Evolutionary conservation across 2,888 invertebrate genomes (phyloP), one percentile per base, ranked within the genome.

Genomic region (Sphaerophoria rueppellii): DNA sequence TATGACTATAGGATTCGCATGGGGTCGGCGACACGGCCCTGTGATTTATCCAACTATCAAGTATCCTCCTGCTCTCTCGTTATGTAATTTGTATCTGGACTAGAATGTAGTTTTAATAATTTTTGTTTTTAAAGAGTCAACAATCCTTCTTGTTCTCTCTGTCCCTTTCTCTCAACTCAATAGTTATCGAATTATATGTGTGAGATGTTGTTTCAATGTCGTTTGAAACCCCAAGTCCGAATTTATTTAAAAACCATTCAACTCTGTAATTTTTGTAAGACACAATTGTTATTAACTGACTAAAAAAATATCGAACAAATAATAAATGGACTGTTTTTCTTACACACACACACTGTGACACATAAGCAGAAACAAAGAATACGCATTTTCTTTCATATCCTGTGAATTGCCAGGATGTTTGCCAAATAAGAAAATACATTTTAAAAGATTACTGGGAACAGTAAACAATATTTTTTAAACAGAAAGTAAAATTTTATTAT

Each of bases 1-100:
- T 94, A 93, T 94, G 94, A 94, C 93, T 91, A 90, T 92, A 92
- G 90, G 91, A 90, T 86, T 89, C 88, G 78, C 91, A 91, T 89
- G 89, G 92, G 91, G 91, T 91, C 88, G 88, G 89, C 86, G 90
- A 91, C 77, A 91, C 91, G 88, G 90, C 91, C 90, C 92, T 92
- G 90, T 92, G 91, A 92, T 87, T 85, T 73, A 69, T 73, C 69
- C 70, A 24, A 24, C 24, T 24, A 24, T 24, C 24, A 24, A 81
- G 69, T 65, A 73, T 76, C 58, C 69, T 70, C 60, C 72, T 70
- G 48, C 69, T 70, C 73, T 81, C 63, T 24, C 24, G 24, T 24
- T 24, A 24, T 24, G 81, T 81, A 55, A 85, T 63, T 63, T 81
- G 76, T 77, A 83, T 83, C 83, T 80, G 75, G 60, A 72, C 50